Evolutionary conservation across 2,113 vertebrate species (phyloP).

Genomic region (Regulus satrapa): DNA sequence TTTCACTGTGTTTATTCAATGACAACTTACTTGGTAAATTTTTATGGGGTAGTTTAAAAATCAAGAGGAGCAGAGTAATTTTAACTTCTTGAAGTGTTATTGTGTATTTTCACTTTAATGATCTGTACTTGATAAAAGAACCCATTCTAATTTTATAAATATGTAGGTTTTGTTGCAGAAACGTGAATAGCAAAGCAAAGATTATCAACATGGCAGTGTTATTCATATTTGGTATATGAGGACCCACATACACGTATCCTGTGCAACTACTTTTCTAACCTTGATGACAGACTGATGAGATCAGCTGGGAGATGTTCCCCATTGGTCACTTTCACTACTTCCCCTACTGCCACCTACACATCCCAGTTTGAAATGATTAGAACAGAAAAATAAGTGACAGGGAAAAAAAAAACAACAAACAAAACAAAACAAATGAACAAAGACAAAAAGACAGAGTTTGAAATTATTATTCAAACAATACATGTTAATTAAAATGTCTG

Average conservation of each 20-base stretch:
- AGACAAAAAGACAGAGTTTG: slow-evolving; percentile 79
- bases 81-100: not conserved
- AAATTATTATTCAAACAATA: slow-evolving; percentile 81
- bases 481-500: slow-evolving; percentile 76
- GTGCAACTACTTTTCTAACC: slow-evolving; percentile 82
- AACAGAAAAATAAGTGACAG: slow-evolving; percentile 70
- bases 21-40: not conserved
- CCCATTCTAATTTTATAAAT: not conserved
- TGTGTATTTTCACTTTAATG: not conserved
- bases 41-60: not conserved
- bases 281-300: slow-evolving; percentile 98
- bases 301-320: slow-evolving; percentile 98
- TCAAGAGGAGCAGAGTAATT: not conserved
- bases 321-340: slow-evolving; percentile 97
- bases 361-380: slow-evolving; percentile 83
- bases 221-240: slow-evolving; percentile 53
- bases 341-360: slow-evolving; percentile 94
- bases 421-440: slow-evolving; percentile 64
- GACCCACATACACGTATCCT: slow-evolving; percentile 76
- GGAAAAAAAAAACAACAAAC: not conserved
- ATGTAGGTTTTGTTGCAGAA: not conserved
- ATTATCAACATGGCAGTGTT: not conserved
- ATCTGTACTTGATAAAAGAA: not conserved
- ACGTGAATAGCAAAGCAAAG: not conserved
- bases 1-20: slow-evolving; percentile 5